phyloP scores from a whole-genome alignment of 2,113 vertebrate genomes.

The Brachyhypopomus occidentalis region DNA sequence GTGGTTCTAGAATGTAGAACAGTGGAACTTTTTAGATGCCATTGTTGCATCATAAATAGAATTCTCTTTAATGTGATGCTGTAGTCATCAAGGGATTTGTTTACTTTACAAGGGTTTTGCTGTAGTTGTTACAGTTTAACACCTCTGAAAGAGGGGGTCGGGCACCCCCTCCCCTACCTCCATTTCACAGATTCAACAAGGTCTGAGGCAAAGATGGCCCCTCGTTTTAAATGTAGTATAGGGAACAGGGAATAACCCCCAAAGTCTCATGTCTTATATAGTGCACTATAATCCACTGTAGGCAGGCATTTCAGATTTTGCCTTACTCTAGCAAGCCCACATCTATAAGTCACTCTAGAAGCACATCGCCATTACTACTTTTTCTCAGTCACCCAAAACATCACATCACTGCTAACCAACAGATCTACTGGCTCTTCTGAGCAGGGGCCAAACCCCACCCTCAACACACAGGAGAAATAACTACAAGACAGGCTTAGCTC shows the following conservation, averaged over 20 bases:
- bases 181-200: not conserved
- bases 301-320: not conserved
- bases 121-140: not conserved
- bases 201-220: not conserved
- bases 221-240: not conserved
- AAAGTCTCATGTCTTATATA: not conserved
- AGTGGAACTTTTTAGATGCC: conserved; percentile 35
- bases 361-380: conserved; percentile 51
- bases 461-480: conserved; percentile 77
- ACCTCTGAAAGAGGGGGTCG: not conserved
- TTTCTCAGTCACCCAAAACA: too few relatives aligned
- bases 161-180: not conserved
- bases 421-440: conserved; percentile 64
- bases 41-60: conserved; percentile 2
- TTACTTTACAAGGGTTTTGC: not conserved
- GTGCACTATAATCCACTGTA: not conserved
- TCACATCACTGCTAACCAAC: not conserved
- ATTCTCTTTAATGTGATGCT: not conserved
- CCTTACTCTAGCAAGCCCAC: not conserved
- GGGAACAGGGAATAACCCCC: not conserved
- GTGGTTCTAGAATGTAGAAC: conserved; percentile 2
- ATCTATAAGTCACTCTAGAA: not conserved
- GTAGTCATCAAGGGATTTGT: not conserved
- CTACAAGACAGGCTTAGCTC: conserved; percentile 84
- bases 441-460: conserved; percentile 67